phyloP scores from a whole-genome alignment of 2,888 invertebrate genomes.

The Beris morrisii region DNA sequence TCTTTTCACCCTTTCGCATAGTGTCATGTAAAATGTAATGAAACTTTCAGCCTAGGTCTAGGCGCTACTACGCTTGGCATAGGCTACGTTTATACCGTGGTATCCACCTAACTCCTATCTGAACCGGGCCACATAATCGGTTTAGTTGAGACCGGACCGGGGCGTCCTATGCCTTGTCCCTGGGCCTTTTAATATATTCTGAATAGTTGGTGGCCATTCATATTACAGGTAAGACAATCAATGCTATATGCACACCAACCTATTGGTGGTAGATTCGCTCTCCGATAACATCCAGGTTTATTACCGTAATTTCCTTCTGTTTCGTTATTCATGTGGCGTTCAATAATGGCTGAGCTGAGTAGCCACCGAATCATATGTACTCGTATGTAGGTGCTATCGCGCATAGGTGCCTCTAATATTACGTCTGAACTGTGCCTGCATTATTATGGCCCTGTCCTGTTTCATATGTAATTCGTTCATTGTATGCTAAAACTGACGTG shows the following conservation, averaged over 20 bases:
- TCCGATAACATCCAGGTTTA: constrained; percentile 30
- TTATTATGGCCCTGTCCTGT: too few relatives aligned
- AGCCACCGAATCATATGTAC: neutral
- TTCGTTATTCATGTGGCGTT: constrained; percentile 29
- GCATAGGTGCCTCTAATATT: too few relatives aligned
- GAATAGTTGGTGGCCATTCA: too few relatives aligned
- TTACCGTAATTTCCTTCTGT: constrained; percentile 33
- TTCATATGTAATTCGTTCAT: constrained; percentile 14
- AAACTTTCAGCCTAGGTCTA: too few relatives aligned
- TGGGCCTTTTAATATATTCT: neutral
- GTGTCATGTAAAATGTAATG: constrained; percentile 28
- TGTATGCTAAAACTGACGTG: constrained; percentile 15
- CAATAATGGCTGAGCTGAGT: constrained; percentile 29
- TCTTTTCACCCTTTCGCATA: constrained; percentile 18
- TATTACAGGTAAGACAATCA: too few relatives aligned
- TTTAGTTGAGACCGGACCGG: neutral
- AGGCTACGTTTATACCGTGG: neutral
- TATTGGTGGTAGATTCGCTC: constrained; percentile 34
- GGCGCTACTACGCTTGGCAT: neutral
- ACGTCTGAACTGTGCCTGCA: too few relatives aligned
- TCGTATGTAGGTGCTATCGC: constrained; percentile 9
- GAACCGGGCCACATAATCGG: neutral
- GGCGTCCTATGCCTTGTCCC: neutral
- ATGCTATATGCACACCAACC: constrained; percentile 7
- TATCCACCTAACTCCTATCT: neutral